A percentile compares a stretch with the other conserved stretches of the same genome.
These are phyloP conservation scores for Perccottus glenii DNA, from an alignment of 2,113 vertebrate genomes.

Conservation along the genomic window DNA sequence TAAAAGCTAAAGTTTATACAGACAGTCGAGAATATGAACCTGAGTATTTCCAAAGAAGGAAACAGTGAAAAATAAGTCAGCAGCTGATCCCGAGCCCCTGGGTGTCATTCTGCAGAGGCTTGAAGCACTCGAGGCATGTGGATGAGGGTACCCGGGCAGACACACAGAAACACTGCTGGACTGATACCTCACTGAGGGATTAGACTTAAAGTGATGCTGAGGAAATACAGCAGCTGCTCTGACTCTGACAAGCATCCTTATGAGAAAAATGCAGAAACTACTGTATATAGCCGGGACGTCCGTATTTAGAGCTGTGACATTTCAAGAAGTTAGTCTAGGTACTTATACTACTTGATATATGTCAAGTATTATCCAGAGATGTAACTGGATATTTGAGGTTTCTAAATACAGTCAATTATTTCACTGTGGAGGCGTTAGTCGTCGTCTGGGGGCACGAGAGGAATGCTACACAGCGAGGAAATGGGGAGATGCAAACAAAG, in stretches of 20 bases:
- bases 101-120: conserved; percentile 6
- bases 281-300: conserved; percentile 16
- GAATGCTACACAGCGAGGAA: conserved; percentile 43
- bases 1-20: conserved; percentile 10
- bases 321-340: conserved; percentile 10
- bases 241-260: conserved; percentile 13
- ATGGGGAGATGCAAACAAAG: conserved; percentile 8
- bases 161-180: not conserved
- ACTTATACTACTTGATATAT: conserved; percentile 27
- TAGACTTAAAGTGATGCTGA: conserved; percentile 2
- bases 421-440: conserved; percentile 21
- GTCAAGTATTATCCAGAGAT: conserved; percentile 35
- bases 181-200: conserved; percentile 20
- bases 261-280: conserved; percentile 26
- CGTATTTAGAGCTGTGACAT: conserved; percentile 50
- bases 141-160: conserved; percentile 17
- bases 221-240: conserved; percentile 39
- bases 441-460: conserved; percentile 31
- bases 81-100: conserved; percentile 37
- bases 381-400: conserved; percentile 48
- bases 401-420: conserved; percentile 44
- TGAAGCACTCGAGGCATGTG: not conserved
- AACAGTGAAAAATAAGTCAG: conserved; percentile 36
- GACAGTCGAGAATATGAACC: not conserved
- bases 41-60: conserved; percentile 32